Conservation (phyloP, 2,113 vertebrate species). For the Platycercus adscitus region DNA sequence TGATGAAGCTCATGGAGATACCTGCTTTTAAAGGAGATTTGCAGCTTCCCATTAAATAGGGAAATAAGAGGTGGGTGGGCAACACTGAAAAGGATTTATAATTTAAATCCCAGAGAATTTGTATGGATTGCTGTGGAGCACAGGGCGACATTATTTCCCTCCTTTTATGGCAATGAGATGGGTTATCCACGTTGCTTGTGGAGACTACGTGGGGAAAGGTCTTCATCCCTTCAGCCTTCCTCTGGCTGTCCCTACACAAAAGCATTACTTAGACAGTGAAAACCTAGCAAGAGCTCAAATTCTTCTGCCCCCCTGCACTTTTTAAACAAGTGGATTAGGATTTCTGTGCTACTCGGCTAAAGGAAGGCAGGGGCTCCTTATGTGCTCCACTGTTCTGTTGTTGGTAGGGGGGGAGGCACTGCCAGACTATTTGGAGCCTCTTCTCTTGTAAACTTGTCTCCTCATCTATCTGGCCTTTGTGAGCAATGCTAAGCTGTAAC, state of each 20-base stretch:
- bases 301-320: background rate
- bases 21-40: background rate
- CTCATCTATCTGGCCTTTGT: background rate
- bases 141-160: background rate
- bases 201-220: background rate
- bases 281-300: background rate
- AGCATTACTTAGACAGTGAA: background rate
- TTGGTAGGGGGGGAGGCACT: background rate
- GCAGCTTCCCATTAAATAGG: background rate
- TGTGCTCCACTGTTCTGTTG: background rate
- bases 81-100: background rate
- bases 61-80: background rate
- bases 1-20: background rate
- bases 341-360: background rate
- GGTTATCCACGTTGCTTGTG: background rate
- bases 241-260: background rate
- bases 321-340: background rate
- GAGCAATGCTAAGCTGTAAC: background rate
- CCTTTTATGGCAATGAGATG: background rate
- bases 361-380: background rate
- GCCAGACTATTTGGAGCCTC: conserved; percentile 12
- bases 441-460: background rate
- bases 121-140: background rate
- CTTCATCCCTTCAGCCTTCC: background rate
- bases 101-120: background rate